A percentile compares a stretch with the other conserved stretches of the same genome.
These are phyloP conservation scores for Morone saxatilis DNA, from an alignment of 2,113 vertebrate species.

Conservation along the genomic window DNA sequence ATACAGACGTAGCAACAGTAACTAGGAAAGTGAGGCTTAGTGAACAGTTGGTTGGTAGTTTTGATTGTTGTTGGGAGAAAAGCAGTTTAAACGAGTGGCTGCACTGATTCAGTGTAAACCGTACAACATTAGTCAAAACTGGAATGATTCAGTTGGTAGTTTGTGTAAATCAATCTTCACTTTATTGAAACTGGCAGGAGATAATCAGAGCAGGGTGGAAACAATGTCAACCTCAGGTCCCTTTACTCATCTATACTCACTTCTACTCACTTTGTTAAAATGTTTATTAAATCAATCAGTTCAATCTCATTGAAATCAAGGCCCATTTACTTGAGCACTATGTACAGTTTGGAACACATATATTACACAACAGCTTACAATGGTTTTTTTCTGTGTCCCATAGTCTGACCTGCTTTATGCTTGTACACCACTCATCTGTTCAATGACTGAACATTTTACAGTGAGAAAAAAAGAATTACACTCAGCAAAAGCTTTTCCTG, in stretches of 20 bases:
- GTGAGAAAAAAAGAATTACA: not conserved
- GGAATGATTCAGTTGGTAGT: not conserved
- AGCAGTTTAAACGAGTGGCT: too few species aligned
- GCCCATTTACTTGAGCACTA: not conserved
- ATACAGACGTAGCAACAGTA: too few species aligned
- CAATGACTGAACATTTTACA: slow-evolving; percentile 10
- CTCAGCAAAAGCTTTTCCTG: not conserved
- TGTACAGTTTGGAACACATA: not conserved
- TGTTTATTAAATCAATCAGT: not conserved
- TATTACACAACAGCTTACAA: not conserved
- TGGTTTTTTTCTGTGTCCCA: not conserved
- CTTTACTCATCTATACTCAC: not conserved
- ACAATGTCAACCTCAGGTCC: not conserved
- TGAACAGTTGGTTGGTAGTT: too few species aligned
- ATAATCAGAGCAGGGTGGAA: not conserved
- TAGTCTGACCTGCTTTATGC: not conserved
- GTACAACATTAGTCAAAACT: not conserved
- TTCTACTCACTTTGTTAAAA: not conserved
- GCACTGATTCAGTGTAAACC: too few species aligned
- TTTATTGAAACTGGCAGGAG: not conserved
- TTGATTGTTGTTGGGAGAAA: too few species aligned
- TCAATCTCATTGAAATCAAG: not conserved
- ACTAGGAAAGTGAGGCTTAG: too few species aligned
- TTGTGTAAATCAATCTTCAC: not conserved
- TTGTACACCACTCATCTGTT: slow-evolving; percentile 25